Evolutionary conservation across 2,888 invertebrate genomes (phyloP).

Genomic region (Meganola albula): DNA sequence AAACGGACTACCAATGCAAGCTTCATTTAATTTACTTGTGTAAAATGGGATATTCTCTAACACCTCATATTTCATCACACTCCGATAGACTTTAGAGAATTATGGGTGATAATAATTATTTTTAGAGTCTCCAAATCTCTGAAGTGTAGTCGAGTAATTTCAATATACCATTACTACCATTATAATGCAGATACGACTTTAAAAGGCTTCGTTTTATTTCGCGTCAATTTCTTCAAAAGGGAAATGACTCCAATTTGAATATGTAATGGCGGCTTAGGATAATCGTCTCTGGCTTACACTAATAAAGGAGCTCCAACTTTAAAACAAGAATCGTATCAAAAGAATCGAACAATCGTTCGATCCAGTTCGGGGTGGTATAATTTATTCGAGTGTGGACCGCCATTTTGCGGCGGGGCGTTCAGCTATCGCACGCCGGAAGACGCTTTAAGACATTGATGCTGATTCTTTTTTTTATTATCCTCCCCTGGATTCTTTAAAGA

Average conservation of each 20-base stretch:
- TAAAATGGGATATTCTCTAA: slow-evolving; percentile 23
- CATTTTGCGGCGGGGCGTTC: slow-evolving; percentile 71
- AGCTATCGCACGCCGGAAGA: slow-evolving; percentile 68
- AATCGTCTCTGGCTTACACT: slow-evolving; percentile 76
- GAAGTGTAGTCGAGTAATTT: slow-evolving; percentile 26
- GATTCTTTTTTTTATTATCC: slow-evolving; percentile 76
- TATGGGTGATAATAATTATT: slow-evolving; percentile 7
- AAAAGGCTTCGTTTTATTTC: slow-evolving; percentile 73
- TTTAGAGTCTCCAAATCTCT: slow-evolving; percentile 12
- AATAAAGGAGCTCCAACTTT: slow-evolving; percentile 71
- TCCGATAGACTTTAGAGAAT: slow-evolving; percentile 3
- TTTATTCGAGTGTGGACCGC: slow-evolving; percentile 77
- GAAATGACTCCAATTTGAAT: slow-evolving; percentile 77
- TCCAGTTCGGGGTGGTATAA: slow-evolving; percentile 66
- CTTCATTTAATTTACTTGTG: slow-evolving; percentile 54
- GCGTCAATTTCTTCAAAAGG: slow-evolving; percentile 76
- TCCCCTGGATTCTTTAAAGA: slow-evolving; percentile 72
- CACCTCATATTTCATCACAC: slow-evolving; percentile 24
- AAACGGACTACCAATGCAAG: slow-evolving; percentile 47
- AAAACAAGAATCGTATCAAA: slow-evolving; percentile 70
- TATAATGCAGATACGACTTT: slow-evolving; percentile 49
- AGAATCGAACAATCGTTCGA: slow-evolving; percentile 75
- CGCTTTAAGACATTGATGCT: slow-evolving; percentile 76
- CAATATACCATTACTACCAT: slow-evolving; percentile 57
- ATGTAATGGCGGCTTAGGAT: slow-evolving; percentile 76